Evolutionary conservation across 2,113 vertebrate species (phyloP).

Genomic region (Hippocampus guttulatus): DNA sequence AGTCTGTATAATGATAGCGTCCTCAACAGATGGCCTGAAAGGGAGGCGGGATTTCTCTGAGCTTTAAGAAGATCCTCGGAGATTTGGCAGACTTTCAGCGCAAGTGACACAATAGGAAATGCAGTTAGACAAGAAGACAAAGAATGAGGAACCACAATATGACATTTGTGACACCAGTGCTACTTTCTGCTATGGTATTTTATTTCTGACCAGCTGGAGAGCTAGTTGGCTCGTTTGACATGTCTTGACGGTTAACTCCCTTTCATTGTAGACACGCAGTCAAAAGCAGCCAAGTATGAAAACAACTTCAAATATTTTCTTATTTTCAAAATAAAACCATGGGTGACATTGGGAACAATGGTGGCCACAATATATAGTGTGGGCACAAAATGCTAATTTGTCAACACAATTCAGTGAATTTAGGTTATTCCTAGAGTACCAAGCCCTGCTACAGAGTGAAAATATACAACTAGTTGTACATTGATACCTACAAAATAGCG

Average conservation of each 20-base stretch:
- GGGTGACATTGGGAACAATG: background rate
- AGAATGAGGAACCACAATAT: constrained; percentile 3
- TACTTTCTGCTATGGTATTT: background rate
- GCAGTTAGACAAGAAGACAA: background rate
- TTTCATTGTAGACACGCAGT: constrained; percentile 3
- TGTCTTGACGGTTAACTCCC: background rate
- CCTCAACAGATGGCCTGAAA: constrained; percentile 52
- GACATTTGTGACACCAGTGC: background rate
- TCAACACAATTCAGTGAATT: background rate
- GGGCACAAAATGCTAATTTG: background rate
- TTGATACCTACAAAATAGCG: too few relatives aligned
- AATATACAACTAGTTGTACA: too few relatives aligned
- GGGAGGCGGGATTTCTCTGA: constrained; percentile 54
- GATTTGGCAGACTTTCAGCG: constrained; percentile 47
- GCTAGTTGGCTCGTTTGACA: background rate
- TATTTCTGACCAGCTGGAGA: background rate
- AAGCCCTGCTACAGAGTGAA: too few relatives aligned
- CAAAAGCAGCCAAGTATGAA: background rate
- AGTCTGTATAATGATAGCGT: constrained; percentile 46
- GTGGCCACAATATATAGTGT: background rate
- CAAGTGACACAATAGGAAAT: constrained; percentile 8
- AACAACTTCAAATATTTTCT: background rate
- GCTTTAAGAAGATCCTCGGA: constrained; percentile 43
- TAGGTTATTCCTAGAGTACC: too few relatives aligned
- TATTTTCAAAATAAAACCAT: background rate